phyloP scores from a whole-genome alignment of 2,888 invertebrate genomes.

The Drosophila borealis region DNA sequence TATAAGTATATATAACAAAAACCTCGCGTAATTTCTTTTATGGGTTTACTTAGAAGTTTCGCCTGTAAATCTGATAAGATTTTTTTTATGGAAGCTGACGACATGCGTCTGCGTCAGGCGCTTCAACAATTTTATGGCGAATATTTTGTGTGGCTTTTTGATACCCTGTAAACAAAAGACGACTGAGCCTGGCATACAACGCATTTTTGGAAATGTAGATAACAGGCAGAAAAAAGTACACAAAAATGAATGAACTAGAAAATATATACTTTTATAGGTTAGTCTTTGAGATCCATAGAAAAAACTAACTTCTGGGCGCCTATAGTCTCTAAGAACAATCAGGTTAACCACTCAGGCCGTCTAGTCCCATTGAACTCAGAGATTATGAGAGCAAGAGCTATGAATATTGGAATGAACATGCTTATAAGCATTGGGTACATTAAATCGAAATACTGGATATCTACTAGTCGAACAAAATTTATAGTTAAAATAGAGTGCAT shows the following conservation, averaged over 20 bases:
- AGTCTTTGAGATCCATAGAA: too few species aligned
- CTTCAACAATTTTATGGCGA: constrained; percentile 81
- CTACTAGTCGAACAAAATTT: too few species aligned
- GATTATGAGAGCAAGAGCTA: neutral
- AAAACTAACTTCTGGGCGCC: too few species aligned
- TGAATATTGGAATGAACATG: neutral
- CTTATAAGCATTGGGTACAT: too few species aligned
- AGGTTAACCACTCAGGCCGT: too few species aligned
- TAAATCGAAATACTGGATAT: neutral
- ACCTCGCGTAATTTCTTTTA: constrained; percentile 65
- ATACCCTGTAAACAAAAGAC: constrained; percentile 33
- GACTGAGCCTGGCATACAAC: neutral
- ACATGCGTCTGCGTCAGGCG: constrained; percentile 56
- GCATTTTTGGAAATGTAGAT: too few species aligned
- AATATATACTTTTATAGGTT: too few species aligned
- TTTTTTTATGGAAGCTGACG: constrained; percentile 76
- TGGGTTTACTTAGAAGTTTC: constrained; percentile 76
- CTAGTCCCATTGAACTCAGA: neutral
- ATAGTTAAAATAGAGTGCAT: too few species aligned
- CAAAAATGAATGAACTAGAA: too few species aligned
- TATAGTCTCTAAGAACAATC: too few species aligned
- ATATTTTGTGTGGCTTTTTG: constrained; percentile 69
- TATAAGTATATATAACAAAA: constrained; percentile 36
- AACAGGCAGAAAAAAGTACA: too few species aligned
- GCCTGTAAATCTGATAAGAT: constrained; percentile 73